Conservation (phyloP, 2,797 vertebrate genomes). For the Novumbra hubbsi region DNA sequence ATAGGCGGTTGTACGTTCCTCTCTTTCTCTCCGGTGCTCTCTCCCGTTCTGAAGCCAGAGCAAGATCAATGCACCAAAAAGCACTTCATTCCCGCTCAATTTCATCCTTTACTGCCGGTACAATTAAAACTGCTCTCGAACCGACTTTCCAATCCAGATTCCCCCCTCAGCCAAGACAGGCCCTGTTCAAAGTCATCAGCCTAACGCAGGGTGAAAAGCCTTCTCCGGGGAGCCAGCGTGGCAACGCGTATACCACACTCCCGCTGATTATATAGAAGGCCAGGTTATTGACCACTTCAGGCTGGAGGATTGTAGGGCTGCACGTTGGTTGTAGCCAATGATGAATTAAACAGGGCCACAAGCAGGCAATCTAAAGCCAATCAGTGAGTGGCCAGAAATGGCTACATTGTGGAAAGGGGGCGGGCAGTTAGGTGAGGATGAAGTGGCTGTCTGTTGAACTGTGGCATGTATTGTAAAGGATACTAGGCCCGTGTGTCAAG, state of each 20-base stretch:
- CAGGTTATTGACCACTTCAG: conserved; percentile 47
- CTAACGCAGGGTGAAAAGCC: conserved; percentile 31
- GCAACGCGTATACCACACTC: conserved; percentile 24
- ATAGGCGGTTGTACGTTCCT: conserved; percentile 45
- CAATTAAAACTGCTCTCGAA: conserved; percentile 71
- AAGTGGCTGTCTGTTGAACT: neutral
- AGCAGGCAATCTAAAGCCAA: neutral
- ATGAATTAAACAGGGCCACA: conserved; percentile 13
- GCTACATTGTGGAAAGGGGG: neutral
- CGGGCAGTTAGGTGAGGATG: neutral
- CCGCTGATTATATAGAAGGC: conserved; percentile 43
- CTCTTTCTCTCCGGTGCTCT: conserved; percentile 21
- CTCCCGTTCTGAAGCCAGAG: conserved; percentile 33
- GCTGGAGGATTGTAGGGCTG: conserved; percentile 24
- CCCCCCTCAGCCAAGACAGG: conserved; percentile 36
- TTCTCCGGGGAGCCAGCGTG: conserved; percentile 24
- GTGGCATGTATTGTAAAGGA: conserved; percentile 1
- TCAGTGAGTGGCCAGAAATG: neutral
- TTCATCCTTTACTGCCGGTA: conserved; percentile 63
- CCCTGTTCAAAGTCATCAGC: conserved; percentile 45
- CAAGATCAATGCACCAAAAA: conserved; percentile 69
- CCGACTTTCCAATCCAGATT: conserved; percentile 48
- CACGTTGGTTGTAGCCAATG: conserved; percentile 11
- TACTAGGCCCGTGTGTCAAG: neutral
- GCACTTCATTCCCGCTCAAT: conserved; percentile 68